Conservation (phyloP, 2,797 vertebrate genomes). For the Pogoniulus pusillus region DNA sequence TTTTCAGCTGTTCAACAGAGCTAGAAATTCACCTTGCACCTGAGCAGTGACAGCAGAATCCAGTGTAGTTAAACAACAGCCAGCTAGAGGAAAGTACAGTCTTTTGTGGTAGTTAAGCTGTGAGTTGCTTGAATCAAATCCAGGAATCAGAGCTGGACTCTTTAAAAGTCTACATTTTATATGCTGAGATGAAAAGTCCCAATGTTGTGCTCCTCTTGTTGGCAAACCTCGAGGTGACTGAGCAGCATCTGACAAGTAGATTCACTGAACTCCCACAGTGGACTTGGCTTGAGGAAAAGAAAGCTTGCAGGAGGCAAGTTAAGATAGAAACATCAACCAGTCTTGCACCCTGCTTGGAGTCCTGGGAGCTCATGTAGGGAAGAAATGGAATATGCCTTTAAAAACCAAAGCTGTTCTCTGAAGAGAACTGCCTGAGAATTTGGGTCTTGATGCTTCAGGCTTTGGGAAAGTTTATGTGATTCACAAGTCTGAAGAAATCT, state of each 20-base stretch:
- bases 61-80: neutral
- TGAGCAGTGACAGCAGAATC: neutral
- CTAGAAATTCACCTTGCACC: neutral
- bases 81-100: neutral
- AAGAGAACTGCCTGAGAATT: neutral
- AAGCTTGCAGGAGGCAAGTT: neutral
- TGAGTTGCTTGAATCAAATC: neutral
- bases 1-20: neutral
- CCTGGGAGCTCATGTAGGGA: neutral
- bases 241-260: neutral
- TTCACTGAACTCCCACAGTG: neutral
- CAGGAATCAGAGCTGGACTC: neutral
- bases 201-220: neutral
- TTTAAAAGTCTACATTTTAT: neutral
- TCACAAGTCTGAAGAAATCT: conserved; percentile 20
- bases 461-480: conserved; percentile 25
- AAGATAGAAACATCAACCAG: neutral
- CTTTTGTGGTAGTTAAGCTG: neutral
- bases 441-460: neutral
- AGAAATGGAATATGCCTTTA: neutral
- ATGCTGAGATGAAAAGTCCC: neutral
- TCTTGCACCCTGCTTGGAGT: neutral
- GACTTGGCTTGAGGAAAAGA: neutral
- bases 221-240: neutral
- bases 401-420: neutral